These are phyloP conservation scores for Limnephilus lunatus DNA, from an alignment of 2,888 invertebrate genomes.

Conservation along the genomic window DNA sequence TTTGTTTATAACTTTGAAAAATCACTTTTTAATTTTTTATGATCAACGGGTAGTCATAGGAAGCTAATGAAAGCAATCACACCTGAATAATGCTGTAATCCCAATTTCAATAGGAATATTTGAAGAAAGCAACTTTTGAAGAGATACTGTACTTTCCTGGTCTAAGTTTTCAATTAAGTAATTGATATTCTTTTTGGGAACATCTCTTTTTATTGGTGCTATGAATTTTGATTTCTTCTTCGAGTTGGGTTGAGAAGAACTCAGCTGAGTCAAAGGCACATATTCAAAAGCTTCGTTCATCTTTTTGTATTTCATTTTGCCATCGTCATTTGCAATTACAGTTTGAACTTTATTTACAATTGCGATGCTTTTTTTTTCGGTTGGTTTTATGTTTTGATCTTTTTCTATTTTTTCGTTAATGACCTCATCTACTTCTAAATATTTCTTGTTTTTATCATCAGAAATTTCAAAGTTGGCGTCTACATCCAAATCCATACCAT, in stretches of 20 bases:
- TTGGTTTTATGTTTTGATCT: not conserved
- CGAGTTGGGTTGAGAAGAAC: not conserved
- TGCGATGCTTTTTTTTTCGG: not conserved
- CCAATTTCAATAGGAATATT: slow-evolving; percentile 60
- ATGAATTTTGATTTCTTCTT: slow-evolving; percentile 70
- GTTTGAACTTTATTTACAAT: slow-evolving; percentile 30
- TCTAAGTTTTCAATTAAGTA: slow-evolving; percentile 60
- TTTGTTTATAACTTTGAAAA: not conserved
- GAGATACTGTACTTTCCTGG: slow-evolving; percentile 38
- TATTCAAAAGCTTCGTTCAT: not conserved
- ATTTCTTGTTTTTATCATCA: not conserved
- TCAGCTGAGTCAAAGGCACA: not conserved
- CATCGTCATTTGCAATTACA: slow-evolving; percentile 40
- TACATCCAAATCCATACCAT: not conserved
- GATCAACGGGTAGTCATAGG: not conserved
- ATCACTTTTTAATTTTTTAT: not conserved
- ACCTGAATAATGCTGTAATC: slow-evolving; percentile 65
- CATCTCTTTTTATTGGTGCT: slow-evolving; percentile 71
- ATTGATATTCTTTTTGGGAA: slow-evolving; percentile 69
- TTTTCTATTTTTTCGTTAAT: not conserved
- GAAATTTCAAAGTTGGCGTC: not conserved
- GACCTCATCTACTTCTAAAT: not conserved
- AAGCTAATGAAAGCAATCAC: slow-evolving; percentile 59
- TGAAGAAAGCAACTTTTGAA: slow-evolving; percentile 18
- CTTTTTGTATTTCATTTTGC: slow-evolving; percentile 55